Conservation (phyloP, 2,888 invertebrate species). For the Alloscopus bannaensis region DNA sequence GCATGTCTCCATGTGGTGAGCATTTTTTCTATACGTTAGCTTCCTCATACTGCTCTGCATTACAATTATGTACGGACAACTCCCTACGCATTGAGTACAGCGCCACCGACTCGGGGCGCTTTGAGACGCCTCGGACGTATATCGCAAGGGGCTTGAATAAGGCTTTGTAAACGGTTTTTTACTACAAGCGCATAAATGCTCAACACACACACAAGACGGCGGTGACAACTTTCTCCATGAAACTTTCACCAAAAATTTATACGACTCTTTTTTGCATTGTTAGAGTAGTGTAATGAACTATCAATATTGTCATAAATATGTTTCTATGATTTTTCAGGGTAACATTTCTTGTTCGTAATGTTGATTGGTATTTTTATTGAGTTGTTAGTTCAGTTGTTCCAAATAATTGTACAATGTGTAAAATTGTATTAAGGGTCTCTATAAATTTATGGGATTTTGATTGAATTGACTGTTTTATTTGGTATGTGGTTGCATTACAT, state of each 20-base stretch:
- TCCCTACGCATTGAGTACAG: not conserved
- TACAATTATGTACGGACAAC: conserved; percentile 14
- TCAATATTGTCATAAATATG: too few species aligned
- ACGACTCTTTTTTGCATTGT: not conserved
- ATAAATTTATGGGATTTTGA: too few species aligned
- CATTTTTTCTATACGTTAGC: not conserved
- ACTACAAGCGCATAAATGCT: not conserved
- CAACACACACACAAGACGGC: not conserved
- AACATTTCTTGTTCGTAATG: too few species aligned
- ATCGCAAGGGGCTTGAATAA: not conserved
- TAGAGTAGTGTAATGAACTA: too few species aligned
- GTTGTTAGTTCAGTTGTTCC: too few species aligned
- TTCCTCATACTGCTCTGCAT: not conserved
- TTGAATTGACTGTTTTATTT: too few species aligned
- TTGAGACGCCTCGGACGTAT: too few species aligned
- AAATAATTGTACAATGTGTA: too few species aligned
- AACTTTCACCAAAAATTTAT: not conserved
- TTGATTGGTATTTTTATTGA: too few species aligned
- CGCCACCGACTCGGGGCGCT: not conserved
- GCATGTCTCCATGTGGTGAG: not conserved
- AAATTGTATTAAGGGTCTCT: too few species aligned
- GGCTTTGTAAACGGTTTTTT: not conserved
- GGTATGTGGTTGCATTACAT: too few species aligned
- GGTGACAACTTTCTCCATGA: not conserved
- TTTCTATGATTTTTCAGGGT: too few species aligned